A percentile compares a stretch with the other conserved stretches of the same genome.
Conservation (phyloP, 2,888 invertebrate genomes). For the Lamproptera curius region DNA sequence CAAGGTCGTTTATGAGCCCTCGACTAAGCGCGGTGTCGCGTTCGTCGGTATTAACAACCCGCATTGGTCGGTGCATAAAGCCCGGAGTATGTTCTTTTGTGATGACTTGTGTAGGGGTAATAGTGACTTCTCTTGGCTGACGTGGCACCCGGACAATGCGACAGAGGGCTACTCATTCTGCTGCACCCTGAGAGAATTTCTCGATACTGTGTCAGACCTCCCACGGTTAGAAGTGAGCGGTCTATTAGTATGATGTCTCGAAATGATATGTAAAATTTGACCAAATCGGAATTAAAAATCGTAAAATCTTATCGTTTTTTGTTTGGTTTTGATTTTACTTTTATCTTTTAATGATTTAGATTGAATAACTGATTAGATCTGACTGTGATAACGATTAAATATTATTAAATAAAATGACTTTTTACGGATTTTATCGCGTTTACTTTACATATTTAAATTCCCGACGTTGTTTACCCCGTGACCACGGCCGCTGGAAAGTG, state of each 20-base stretch:
- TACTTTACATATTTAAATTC: too few species aligned
- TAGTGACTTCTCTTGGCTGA: slow-evolving; percentile 74
- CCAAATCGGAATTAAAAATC: too few species aligned
- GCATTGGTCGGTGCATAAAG: slow-evolving; percentile 50
- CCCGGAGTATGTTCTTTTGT: slow-evolving; percentile 62
- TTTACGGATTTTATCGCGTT: too few species aligned
- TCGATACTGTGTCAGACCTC: slow-evolving; percentile 63
- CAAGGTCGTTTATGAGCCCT: slow-evolving; percentile 76
- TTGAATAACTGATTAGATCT: too few species aligned
- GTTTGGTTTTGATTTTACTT: too few species aligned
- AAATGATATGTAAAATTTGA: too few species aligned
- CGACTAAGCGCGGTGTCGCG: slow-evolving; percentile 66
- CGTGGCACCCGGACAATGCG: slow-evolving; percentile 70
- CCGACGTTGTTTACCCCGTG: too few species aligned
- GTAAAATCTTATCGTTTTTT: too few species aligned
- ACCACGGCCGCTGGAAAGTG: too few species aligned
- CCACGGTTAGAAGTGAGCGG: slow-evolving; percentile 70
- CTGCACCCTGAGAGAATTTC: slow-evolving; percentile 77
- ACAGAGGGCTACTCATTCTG: slow-evolving; percentile 78
- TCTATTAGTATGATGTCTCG: slow-evolving; percentile 43
- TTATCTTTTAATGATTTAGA: too few species aligned
- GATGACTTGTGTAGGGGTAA: slow-evolving; percentile 67
- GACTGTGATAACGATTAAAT: too few species aligned
- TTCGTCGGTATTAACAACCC: slow-evolving; percentile 83
- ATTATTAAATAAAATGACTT: too few species aligned